phyloP scores from a whole-genome alignment of 2,888 invertebrate species.

The Nephrocerus scutellatus region DNA sequence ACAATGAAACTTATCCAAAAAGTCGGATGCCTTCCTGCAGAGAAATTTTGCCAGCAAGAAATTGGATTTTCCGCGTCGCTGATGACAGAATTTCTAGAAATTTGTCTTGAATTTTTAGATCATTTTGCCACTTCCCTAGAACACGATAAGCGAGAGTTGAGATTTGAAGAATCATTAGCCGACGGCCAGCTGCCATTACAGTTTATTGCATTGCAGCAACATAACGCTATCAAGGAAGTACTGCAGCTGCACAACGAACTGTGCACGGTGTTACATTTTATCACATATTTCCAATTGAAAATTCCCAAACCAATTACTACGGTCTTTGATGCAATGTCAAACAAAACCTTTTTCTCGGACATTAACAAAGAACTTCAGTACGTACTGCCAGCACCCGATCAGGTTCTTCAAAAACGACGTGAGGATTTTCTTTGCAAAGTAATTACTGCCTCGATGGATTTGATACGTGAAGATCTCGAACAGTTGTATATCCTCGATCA shows the following conservation, averaged over 20 bases:
- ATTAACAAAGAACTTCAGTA: constrained; percentile 52
- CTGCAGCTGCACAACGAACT: constrained; percentile 76
- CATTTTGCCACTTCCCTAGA: constrained; percentile 36
- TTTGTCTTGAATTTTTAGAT: constrained; percentile 41
- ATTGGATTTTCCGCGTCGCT: constrained; percentile 62
- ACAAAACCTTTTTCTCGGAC: constrained; percentile 50
- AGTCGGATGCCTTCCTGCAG: constrained; percentile 78
- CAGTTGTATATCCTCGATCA: constrained; percentile 51
- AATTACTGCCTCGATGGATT: constrained; percentile 66
- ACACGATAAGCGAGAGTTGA: constrained; percentile 38
- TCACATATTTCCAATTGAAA: constrained; percentile 71
- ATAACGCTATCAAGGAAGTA: constrained; percentile 65
- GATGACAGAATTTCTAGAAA: constrained; percentile 58
- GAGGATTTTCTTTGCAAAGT: constrained; percentile 67
- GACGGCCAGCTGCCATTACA: constrained; percentile 54
- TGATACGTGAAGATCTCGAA: constrained; percentile 57
- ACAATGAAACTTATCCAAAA: constrained; percentile 71
- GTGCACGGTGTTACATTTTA: constrained; percentile 67
- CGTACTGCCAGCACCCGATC: constrained; percentile 59
- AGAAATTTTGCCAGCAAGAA: constrained; percentile 72
- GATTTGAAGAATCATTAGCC: constrained; percentile 41
- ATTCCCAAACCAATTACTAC: constrained; percentile 63
- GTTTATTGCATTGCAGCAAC: constrained; percentile 68
- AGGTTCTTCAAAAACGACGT: constrained; percentile 60
- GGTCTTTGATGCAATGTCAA: constrained; percentile 67